These are phyloP conservation scores for Poecilia velifera DNA, from an alignment of 2,797 vertebrate genomes.

Conservation along the genomic window DNA sequence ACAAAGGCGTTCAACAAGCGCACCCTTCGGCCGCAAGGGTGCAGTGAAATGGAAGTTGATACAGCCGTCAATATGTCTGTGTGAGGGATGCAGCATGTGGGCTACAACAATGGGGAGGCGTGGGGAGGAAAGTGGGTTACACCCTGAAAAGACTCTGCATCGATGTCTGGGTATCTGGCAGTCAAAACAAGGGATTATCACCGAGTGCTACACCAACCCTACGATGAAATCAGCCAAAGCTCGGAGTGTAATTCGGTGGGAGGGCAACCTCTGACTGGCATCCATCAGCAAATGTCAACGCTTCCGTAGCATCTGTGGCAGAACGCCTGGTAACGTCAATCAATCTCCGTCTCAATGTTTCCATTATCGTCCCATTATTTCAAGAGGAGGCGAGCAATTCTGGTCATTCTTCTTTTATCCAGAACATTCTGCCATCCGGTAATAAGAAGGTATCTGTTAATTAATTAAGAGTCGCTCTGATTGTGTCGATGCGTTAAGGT, in stretches of 20 bases:
- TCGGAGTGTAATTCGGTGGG: constrained; percentile 21
- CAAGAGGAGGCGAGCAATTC: neutral
- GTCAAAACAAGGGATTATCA: constrained; percentile 53
- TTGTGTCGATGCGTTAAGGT: neutral
- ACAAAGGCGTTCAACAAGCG: constrained; percentile 57
- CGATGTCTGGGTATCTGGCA: constrained; percentile 41
- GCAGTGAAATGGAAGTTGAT: constrained; percentile 78
- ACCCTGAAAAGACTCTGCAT: constrained; percentile 61
- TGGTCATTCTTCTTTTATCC: neutral
- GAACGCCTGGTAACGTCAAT: constrained; percentile 34
- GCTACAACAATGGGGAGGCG: constrained; percentile 52
- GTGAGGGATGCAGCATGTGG: constrained; percentile 61
- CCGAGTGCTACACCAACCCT: constrained; percentile 34
- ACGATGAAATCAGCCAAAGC: constrained; percentile 32
- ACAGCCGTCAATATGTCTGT: constrained; percentile 75
- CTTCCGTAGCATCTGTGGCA: constrained; percentile 44
- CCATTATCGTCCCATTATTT: constrained; percentile 10
- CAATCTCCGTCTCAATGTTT: constrained; percentile 27
- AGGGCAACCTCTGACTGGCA: constrained; percentile 33
- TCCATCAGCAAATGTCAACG: constrained; percentile 69
- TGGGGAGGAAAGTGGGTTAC: constrained; percentile 51
- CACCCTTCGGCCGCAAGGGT: constrained; percentile 64
- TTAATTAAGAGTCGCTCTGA: neutral
- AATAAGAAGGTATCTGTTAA: neutral
- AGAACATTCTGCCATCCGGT: neutral